Evolutionary conservation across 2,797 vertebrate species (phyloP).

Genomic region (Rhinoraja longicauda): DNA sequence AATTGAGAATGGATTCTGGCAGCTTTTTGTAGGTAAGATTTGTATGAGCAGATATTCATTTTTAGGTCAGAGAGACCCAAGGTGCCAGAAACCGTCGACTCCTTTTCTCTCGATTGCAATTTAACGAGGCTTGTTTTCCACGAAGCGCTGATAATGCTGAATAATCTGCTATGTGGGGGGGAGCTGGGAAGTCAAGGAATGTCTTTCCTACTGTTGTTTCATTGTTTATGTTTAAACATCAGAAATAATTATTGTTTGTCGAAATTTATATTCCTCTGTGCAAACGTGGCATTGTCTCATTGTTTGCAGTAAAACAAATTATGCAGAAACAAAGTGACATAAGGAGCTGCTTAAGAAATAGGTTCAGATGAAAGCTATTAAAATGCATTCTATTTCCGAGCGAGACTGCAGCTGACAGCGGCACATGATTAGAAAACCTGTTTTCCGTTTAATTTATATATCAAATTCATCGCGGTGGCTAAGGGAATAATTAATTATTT

Average conservation of each 20-base stretch:
- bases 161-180: not conserved
- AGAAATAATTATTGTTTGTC: slow-evolving; percentile 15
- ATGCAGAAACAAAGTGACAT: slow-evolving; percentile 4
- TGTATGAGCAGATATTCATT: not conserved
- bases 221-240: slow-evolving; percentile 18
- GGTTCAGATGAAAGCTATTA: slow-evolving; percentile 14
- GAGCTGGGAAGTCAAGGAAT: not conserved
- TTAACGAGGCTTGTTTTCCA: not conserved
- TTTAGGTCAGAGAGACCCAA: not conserved
- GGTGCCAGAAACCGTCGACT: not conserved
- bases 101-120: not conserved
- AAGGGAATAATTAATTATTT: not conserved
- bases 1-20: not conserved
- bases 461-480: not conserved
- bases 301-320: not conserved
- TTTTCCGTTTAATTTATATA: slow-evolving; percentile 11
- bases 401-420: not conserved
- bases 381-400: slow-evolving; percentile 21
- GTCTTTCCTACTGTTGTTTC: not conserved
- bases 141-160: not conserved
- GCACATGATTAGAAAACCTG: slow-evolving; percentile 21
- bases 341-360: not conserved
- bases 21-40: not conserved
- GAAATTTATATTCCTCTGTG: slow-evolving; percentile 19
- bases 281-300: slow-evolving; percentile 8